Evolutionary conservation across 1,140 invertebrate genomes (phyloP).

Genomic region (Apolygus lucorum): DNA sequence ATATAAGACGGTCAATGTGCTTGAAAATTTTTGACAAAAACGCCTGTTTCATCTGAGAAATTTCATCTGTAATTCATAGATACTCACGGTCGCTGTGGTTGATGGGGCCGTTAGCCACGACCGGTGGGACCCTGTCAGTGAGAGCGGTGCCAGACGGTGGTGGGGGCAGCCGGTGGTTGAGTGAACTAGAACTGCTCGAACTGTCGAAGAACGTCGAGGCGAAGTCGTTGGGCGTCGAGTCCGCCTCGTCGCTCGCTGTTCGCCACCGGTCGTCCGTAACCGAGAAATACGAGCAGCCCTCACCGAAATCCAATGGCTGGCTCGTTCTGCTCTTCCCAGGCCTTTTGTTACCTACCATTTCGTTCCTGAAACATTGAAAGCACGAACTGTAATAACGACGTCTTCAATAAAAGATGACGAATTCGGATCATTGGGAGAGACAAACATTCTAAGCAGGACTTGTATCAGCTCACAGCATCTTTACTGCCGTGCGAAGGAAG

Average conservation of each 20-base stretch:
- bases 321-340: slow-evolving; percentile 1
- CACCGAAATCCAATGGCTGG: neutral
- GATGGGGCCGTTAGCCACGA: slow-evolving; percentile 19
- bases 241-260: neutral
- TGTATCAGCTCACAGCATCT: no score
- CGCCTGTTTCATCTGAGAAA: neutral
- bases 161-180: slow-evolving; percentile 11
- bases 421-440: no score
- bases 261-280: slow-evolving; percentile 9
- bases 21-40: neutral
- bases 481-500: no score
- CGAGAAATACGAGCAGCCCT: slow-evolving; percentile 13
- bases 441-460: no score
- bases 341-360: neutral
- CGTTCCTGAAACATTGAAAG: slow-evolving; percentile 13
- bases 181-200: neutral
- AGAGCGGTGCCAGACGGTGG: slow-evolving; percentile 2
- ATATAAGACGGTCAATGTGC: neutral
- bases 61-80: neutral
- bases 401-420: no score
- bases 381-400: no score
- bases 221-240: neutral
- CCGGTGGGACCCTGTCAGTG: neutral
- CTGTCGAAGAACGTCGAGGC: neutral
- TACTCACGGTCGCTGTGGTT: slow-evolving; percentile 22